These are phyloP conservation scores for Coturnix japonica DNA, from an alignment of 2,113 vertebrate genomes.

Conservation along the genomic window DNA sequence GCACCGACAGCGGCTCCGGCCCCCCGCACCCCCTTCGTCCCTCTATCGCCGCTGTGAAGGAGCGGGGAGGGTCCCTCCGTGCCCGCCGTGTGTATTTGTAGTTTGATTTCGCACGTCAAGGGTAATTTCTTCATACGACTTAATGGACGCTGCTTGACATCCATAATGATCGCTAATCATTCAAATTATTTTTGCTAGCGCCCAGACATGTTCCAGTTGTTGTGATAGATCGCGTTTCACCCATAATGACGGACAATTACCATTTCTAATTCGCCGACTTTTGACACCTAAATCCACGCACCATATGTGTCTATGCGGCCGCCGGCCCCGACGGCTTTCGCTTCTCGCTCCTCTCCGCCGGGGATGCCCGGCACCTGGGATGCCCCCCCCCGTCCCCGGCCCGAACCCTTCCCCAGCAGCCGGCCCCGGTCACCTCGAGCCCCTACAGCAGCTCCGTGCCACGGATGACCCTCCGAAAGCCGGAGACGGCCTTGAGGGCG, in stretches of 20 bases:
- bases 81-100: conserved; percentile 81
- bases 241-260: conserved; percentile 88
- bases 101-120: conserved; percentile 82
- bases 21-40: too few species aligned
- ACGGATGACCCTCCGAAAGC: rapidly evolving
- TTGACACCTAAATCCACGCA: conserved; percentile 83
- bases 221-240: conserved; percentile 88
- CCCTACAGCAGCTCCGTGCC: not conserved
- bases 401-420: not conserved
- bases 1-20: too few species aligned
- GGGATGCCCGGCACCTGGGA: not conserved
- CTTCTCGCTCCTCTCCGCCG: not conserved
- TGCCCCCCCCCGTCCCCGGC: not conserved
- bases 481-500: not conserved
- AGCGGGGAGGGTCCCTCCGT: conserved; percentile 53
- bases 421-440: not conserved
- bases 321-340: conserved; percentile 14
- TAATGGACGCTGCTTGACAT: conserved; percentile 85
- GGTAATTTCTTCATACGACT: conserved; percentile 84
- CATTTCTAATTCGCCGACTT: conserved; percentile 84
- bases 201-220: conserved; percentile 88
- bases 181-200: conserved; percentile 84
- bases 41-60: not conserved
- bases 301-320: conserved; percentile 78
- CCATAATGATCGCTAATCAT: conserved; percentile 88